Base-by-base conservation (phyloP, 2,888 invertebrate species). In the Congeria kusceri region DNA sequence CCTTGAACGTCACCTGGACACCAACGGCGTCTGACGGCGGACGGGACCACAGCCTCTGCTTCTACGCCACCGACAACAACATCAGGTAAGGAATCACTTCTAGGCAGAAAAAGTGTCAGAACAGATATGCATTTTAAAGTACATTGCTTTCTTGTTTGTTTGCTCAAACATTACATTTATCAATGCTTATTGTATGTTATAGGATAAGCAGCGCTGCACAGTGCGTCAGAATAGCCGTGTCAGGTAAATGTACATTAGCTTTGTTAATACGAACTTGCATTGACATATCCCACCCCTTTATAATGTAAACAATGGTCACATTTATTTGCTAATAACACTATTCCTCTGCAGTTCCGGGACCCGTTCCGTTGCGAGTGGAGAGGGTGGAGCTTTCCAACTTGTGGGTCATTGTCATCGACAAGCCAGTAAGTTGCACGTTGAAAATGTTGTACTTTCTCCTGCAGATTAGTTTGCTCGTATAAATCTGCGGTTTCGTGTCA, bases 21-120 rank as follows among this genome's bases (percentile, higher is more conserved):
- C 61, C 68, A 3, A 47, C 47, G 44, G 23, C 18, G 13, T 9
- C 44, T 18, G 68, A 68, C 13, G 18, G 25, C 15, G 67, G 56
- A 15, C 20, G 25, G 13, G 46, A 58, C 7, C 47, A 68, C 20
- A 59, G 18, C n/a, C 27, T 68, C 28, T 68, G 68, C 23, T 68
- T 59, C 47, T 68, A 68, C 29, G 68, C 68, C 2, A 47, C 59
- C 1, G 68, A 68, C 32, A 59, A 49, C 20, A 53, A 53, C 53
- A 20, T 53, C 20, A 20, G 53, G 53, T 53, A 53, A 2, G 20
- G 23, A 18, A 1, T 53, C 1, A 23, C 11, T 9, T 11, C 39
- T 39, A 20, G 9, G n/a, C 53, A 9, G 25, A 53, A 53, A 3
- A 13, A 53, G n/a, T 20, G 20, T 53, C 20, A 53, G 1, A 53